Percentiles rank a stretch among this genome's conserved stretches.
Conservation (phyloP, 2,113 vertebrate species). For the Microtus ochrogaster region DNA sequence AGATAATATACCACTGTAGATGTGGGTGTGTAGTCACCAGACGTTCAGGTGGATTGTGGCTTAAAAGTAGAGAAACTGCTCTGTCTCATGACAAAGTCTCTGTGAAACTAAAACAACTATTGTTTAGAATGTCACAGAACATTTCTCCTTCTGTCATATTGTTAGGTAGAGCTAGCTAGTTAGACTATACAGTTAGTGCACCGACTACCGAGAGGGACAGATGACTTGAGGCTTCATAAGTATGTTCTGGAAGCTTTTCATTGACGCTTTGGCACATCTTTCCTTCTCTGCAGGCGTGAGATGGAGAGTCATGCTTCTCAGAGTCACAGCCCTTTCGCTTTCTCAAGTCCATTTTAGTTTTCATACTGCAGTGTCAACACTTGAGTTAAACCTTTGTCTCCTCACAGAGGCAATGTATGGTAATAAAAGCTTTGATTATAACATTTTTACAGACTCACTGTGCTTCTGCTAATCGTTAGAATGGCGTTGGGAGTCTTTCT, state of each 20-base stretch:
- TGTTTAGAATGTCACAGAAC: slow-evolving; percentile 43
- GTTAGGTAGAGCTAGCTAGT: neutral
- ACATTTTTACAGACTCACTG: slow-evolving; percentile 29
- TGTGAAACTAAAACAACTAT: neutral
- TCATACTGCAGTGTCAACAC: neutral
- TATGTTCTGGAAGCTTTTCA: neutral
- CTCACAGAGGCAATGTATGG: neutral
- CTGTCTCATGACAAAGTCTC: slow-evolving; percentile 21
- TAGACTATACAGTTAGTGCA: neutral
- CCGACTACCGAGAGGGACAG: neutral
- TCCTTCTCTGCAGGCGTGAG: slow-evolving; percentile 27
- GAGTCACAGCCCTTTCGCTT: neutral
- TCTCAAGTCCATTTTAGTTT: slow-evolving; percentile 28
- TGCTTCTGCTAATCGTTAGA: slow-evolving; percentile 40
- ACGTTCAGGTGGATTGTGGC: neutral
- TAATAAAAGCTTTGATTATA: slow-evolving; percentile 39
- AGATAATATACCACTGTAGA: no score
- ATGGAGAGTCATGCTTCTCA: neutral
- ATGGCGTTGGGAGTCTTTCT: neutral
- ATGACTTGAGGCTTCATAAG: neutral
- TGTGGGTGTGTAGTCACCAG: neutral
- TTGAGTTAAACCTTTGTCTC: slow-evolving; percentile 36
- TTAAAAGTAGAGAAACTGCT: slow-evolving; percentile 48
- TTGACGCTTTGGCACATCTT: slow-evolving; percentile 5
- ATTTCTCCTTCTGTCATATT: slow-evolving; percentile 29